Base-by-base conservation (phyloP, 2,888 invertebrate species). In the Drosophila tripunctata region DNA sequence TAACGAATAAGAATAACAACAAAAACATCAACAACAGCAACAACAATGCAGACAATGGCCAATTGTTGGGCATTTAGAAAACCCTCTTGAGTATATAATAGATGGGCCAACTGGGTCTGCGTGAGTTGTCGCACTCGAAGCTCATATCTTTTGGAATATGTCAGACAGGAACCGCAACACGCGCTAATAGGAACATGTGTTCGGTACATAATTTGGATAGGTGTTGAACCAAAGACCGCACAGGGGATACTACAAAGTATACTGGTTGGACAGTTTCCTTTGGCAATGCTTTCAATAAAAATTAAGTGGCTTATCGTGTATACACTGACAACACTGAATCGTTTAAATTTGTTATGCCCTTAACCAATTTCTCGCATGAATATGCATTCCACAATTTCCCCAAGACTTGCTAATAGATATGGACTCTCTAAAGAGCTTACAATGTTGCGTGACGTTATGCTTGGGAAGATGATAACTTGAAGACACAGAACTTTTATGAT, bases 161-260 rank as follows among this genome's bases (percentile, higher is more conserved):
- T 56, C 38, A 44, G 72, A 17, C 40, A 56, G 80, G 57, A 77
- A 76, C 77, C 76, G 50, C 78, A 85, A 75, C 84, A 81, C 86
- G 88, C 88, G 86, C 83, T 87, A 88, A 89, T 89, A 83, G 83
- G 88, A 89, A 87, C 87, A 88, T 77, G 70, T 87, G 78, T 87
- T 75, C 69, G 15, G 12, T 35, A 35, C 47, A 33, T 55, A 24
- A 48, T 52, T 58, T 40, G 45, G 3, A 22, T 41, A 74, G 74
- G 68, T 63, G 69, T 64, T 33, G 41, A 47, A 58, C 77, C 75
- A 35, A 68, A 58, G 48, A 50, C 52, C 47, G 54, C 61, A 65
- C 67, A 66, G 55, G 60, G 63, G 57, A 54, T 44, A 38, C 15
- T 2, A 2, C n/a, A 10, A n/a, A n/a, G n/a, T 17, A 10, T n/a